phyloP scores from a whole-genome alignment of 1,140 invertebrate genomes.

The Leptinotarsa defecta region DNA sequence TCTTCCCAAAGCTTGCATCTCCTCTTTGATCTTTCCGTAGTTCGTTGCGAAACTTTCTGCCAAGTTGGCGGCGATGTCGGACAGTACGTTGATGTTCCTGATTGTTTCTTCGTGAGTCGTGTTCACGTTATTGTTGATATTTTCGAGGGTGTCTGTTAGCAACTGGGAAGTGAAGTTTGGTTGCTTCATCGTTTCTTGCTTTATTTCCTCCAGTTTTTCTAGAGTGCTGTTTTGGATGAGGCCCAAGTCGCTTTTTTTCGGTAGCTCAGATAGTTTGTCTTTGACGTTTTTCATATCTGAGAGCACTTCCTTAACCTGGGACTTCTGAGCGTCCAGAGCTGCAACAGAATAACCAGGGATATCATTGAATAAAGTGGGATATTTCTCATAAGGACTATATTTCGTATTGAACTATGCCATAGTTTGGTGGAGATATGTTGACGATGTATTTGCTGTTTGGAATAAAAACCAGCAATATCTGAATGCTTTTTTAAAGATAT shows the following conservation, averaged over 20 bases:
- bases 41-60: slow-evolving; percentile 63
- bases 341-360: slow-evolving; percentile 19
- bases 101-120: slow-evolving; percentile 59
- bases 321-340: slow-evolving; percentile 46
- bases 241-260: slow-evolving; percentile 42
- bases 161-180: not conserved
- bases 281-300: slow-evolving; percentile 39
- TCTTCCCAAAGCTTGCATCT: slow-evolving; percentile 67
- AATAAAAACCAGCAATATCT: too few species aligned
- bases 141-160: slow-evolving; percentile 29
- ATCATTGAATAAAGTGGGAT: too few species aligned
- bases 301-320: slow-evolving; percentile 41
- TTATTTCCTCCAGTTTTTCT: slow-evolving; percentile 33
- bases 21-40: slow-evolving; percentile 60
- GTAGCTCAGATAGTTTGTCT: slow-evolving; percentile 27
- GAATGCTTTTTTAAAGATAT: too few species aligned
- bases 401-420: not conserved
- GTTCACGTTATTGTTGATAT: slow-evolving; percentile 52
- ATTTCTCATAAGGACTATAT: not conserved
- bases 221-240: slow-evolving; percentile 39
- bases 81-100: slow-evolving; percentile 60
- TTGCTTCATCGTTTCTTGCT: slow-evolving; percentile 25
- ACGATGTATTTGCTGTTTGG: too few species aligned
- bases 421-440: too few species aligned
- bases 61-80: slow-evolving; percentile 61